Conservation (phyloP, 2,888 invertebrate genomes). For the Idaea dimidiata region DNA sequence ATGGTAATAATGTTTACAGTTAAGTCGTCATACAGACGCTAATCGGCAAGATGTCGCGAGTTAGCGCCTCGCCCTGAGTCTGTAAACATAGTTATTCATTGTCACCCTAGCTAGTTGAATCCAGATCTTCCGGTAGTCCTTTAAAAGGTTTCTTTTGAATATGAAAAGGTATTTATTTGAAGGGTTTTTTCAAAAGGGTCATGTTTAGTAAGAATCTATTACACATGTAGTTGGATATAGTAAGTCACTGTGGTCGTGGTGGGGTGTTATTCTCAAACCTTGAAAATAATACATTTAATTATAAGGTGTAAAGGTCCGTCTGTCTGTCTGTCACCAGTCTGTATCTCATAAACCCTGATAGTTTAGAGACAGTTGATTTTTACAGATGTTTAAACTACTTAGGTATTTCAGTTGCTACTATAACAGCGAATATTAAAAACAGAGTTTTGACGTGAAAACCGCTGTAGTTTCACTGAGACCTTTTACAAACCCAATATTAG, state of each 20-base stretch:
- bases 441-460: too few relatives aligned
- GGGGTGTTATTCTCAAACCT: too few relatives aligned
- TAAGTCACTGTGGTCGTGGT: not conserved
- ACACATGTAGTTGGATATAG: not conserved
- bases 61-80: conserved; percentile 80
- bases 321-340: too few relatives aligned
- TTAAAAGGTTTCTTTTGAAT: conserved; percentile 25
- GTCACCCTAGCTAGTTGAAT: conserved; percentile 53
- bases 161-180: not conserved
- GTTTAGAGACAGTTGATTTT: too few relatives aligned
- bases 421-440: too few relatives aligned
- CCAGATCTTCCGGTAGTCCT: conserved; percentile 47
- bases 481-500: too few relatives aligned
- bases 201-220: not conserved
- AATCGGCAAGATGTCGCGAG: conserved; percentile 73
- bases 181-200: not conserved
- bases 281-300: too few relatives aligned
- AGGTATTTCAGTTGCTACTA: too few relatives aligned
- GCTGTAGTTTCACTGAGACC: too few relatives aligned
- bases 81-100: conserved; percentile 73
- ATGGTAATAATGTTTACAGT: conserved; percentile 78
- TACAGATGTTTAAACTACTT: too few relatives aligned
- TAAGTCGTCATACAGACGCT: conserved; percentile 73
- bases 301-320: too few relatives aligned
- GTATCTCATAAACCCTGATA: too few relatives aligned